These are phyloP conservation scores for Neuroscelio doddi DNA, from an alignment of 2,888 invertebrate species.

Conservation along the genomic window DNA sequence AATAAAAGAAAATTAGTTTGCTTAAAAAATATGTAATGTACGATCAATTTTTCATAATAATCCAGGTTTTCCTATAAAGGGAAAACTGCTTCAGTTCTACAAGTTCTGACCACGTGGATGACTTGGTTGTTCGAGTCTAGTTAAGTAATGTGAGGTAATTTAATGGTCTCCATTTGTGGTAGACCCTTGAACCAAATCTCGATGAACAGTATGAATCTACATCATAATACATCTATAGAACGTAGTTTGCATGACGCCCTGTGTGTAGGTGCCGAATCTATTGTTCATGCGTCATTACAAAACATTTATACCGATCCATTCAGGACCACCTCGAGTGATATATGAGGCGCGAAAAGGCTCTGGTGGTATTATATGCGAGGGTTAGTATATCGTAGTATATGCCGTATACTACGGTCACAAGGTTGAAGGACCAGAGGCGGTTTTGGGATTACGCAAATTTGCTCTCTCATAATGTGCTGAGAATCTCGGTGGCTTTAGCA, in stretches of 20 bases:
- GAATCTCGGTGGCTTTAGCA: constrained; percentile 1
- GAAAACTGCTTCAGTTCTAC: too few relatives aligned
- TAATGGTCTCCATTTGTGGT: constrained; percentile 39
- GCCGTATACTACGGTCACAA: constrained; percentile 13
- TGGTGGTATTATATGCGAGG: constrained; percentile 31
- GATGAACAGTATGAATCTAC: constrained; percentile 34
- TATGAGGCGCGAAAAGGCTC: constrained; percentile 44
- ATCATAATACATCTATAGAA: constrained; percentile 20
- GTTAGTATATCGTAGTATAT: constrained; percentile 26
- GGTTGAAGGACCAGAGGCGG: constrained; percentile 16
- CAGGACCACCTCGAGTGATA: constrained; percentile 43
- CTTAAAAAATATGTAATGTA: too few relatives aligned
- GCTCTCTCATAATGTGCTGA: constrained; percentile 3
- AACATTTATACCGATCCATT: constrained; percentile 51
- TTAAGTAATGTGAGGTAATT: constrained; percentile 17
- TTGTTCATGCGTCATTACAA: constrained; percentile 49
- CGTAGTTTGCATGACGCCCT: constrained; percentile 7
- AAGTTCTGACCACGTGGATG: constrained; percentile 1
- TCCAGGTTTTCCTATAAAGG: too few relatives aligned
- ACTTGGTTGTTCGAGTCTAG: constrained; percentile 21
- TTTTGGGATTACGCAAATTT: constrained; percentile 29
- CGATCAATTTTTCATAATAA: too few relatives aligned
- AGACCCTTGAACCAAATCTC: constrained; percentile 36
- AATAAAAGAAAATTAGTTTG: too few relatives aligned
- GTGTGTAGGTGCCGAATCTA: constrained; percentile 29